phyloP scores from a whole-genome alignment of 2,797 vertebrate genomes.

The Enteromius radiatus region DNA sequence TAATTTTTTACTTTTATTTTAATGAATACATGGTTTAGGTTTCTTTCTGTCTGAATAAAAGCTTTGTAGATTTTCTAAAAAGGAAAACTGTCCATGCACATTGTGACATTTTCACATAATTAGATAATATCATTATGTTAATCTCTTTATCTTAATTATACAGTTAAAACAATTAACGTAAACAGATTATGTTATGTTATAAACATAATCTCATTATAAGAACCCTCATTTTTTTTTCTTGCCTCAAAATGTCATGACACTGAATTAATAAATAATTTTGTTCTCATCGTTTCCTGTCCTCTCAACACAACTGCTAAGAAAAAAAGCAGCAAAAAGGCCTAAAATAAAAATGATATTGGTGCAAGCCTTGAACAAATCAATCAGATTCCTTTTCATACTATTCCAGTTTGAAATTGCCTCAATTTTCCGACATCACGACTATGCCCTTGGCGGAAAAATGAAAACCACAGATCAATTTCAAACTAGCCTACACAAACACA shows the following conservation, averaged over 20 bases:
- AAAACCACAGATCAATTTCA: conserved; percentile 45
- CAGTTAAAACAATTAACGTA: neutral
- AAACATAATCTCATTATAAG: neutral
- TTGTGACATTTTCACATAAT: neutral
- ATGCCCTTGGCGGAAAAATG: conserved; percentile 38
- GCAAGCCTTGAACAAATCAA: conserved; percentile 34
- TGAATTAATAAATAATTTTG: neutral
- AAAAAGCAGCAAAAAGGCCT: neutral
- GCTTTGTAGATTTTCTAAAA: neutral
- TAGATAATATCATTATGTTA: neutral
- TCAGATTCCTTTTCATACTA: conserved; percentile 11
- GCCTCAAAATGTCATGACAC: neutral
- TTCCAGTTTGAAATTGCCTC: conserved; percentile 37
- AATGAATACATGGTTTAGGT: neutral
- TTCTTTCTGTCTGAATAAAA: neutral
- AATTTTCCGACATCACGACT: conserved; percentile 17
- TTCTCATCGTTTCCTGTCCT: neutral
- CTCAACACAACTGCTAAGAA: neutral
- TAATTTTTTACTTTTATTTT: neutral
- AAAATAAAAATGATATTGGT: conserved; percentile 31
- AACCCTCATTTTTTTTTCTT: neutral
- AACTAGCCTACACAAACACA: conserved; percentile 7
- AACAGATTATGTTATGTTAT: neutral
- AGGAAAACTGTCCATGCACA: neutral
- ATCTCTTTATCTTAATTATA: neutral